Conservation (phyloP, 2,113 vertebrate genomes). For the Serilophus lunatus region DNA sequence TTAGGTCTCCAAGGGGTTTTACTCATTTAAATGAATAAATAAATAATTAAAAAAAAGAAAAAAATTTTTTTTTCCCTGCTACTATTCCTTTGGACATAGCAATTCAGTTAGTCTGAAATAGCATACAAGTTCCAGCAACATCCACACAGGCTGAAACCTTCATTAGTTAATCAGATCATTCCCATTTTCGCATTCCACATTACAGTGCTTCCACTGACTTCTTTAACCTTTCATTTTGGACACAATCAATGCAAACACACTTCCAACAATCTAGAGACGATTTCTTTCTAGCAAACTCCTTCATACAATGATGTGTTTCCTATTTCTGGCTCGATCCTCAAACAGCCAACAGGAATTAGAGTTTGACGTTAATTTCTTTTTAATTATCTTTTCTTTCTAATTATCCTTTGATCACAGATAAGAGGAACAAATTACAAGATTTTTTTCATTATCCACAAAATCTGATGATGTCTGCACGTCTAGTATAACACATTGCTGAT, state of each 20-base stretch:
- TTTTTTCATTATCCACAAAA: conserved; percentile 63
- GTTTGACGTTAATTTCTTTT: conserved; percentile 70
- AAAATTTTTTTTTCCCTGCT: not conserved
- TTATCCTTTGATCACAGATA: conserved; percentile 74
- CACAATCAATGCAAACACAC: conserved; percentile 53
- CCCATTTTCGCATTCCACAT: not conserved
- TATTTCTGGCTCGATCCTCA: conserved; percentile 44
- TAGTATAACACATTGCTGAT: conserved; percentile 24
- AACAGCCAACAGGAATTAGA: conserved; percentile 49
- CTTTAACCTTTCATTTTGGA: conserved; percentile 48
- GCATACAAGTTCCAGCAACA: not conserved
- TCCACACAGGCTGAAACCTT: not conserved
- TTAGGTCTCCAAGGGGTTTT: conserved; percentile 32
- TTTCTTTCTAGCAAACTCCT: conserved; percentile 48
- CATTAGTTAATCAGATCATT: conserved; percentile 15
- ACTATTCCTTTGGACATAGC: not conserved
- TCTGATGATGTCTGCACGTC: conserved; percentile 44
- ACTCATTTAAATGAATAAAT: conserved; percentile 60
- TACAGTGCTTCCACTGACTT: conserved; percentile 35
- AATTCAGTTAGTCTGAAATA: not conserved
- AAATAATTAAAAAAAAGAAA: not conserved
- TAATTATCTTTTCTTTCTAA: conserved; percentile 73
- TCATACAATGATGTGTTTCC: not conserved
- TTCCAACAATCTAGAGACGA: conserved; percentile 52
- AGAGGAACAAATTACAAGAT: conserved; percentile 61